Base-by-base conservation (phyloP, 2,113 vertebrate species). In the Oophaga pumilio region DNA sequence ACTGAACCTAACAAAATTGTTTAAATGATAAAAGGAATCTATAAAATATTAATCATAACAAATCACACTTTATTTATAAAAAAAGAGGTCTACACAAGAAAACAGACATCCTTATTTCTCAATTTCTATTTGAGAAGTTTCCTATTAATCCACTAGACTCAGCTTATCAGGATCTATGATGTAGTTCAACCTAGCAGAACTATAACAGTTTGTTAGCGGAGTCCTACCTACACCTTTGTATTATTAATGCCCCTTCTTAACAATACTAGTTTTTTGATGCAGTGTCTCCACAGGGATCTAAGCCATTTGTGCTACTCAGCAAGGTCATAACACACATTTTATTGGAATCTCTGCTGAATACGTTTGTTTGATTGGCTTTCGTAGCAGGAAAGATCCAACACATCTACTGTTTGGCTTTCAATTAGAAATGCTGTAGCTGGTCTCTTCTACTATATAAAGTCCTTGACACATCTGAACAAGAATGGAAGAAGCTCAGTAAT, bases 391-490 rank as follows among this genome's bases (percentile, higher is more conserved):
- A 66, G 28, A 71, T 71, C 13, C 26, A 69, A 12, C 24, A 69
- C n/a, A 69, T 69, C 2, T 71, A 43, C 28, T 43, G 69, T 33
- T 73, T 43, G 33, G 69, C 69, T 73, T 73, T 73, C 69, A 73
- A 73, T 73, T 49, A 73, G 33, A 73, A 73, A 73, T 18, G 33
- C 14, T 20, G 24, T 33, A 17, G 68, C 24, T 71, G 68, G 17
- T 71, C 68, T 71, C 68, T 73, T 49, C 17, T 73, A 33, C 69
- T 73, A 73, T 71, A 33, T 73, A 73, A 73, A 73, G 69, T 20
- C 69, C 28, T 73, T 49, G 28, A 73, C 69, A 43, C 6, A 73
- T 73, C 28, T 20, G 33, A 20, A 73, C 28, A 33, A 71, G 26
- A 66, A 71, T 11, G 24, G 66, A 71, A 71, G 13, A 71, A 71